Base-by-base conservation (phyloP, 2,888 invertebrate species). In the Podotricha telesiphe region DNA sequence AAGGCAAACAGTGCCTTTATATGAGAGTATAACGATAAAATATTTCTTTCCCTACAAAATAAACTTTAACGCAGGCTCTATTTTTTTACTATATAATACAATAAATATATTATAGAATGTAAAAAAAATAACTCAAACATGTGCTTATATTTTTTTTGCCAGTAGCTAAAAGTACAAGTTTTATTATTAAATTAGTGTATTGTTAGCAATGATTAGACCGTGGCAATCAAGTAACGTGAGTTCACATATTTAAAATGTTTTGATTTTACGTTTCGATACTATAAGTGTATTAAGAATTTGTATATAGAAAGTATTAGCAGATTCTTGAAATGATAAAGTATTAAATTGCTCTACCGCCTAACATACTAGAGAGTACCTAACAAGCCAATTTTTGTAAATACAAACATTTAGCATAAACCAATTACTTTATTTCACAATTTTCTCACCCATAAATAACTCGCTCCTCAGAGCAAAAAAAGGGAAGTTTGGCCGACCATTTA, bases 401-500 rank as follows among this genome's bases (percentile, higher is more conserved):
- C 11, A 22, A 51, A 13, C 20, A 22, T 53, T 53, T 53, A 28
- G 28, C 3, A n/a, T 53, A 53, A 50, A 53, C 53, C n/a, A 53
- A 64, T 34, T 50, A 58, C 40, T 64, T 64, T 17, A 58, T 59
- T 64, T 55, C 47, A 62, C 61, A 62, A 65, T 65, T 62, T 15
- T 62, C 65, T 45, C 7, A 40, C 19, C 40, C 48, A 63, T 70
- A 70, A 70, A 68, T 68, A 68, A 73, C 48, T 68, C 64, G 56
- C 75, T 70, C 70, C 70, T 72, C 75, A 72, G 67, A 69, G 55
- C 71, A 75, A 76, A 78, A 68, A 75, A 74, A 28, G 72, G 80
- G 86, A 76, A 79, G 78, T 79, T 87, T 86, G 82, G 78, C 82
- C 83, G 77, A 81, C 82, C 86, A 85, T 87, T 91, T 87, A 86